phyloP scores from a whole-genome alignment of 2,113 vertebrate genomes.

The Hemicordylus capensis region DNA sequence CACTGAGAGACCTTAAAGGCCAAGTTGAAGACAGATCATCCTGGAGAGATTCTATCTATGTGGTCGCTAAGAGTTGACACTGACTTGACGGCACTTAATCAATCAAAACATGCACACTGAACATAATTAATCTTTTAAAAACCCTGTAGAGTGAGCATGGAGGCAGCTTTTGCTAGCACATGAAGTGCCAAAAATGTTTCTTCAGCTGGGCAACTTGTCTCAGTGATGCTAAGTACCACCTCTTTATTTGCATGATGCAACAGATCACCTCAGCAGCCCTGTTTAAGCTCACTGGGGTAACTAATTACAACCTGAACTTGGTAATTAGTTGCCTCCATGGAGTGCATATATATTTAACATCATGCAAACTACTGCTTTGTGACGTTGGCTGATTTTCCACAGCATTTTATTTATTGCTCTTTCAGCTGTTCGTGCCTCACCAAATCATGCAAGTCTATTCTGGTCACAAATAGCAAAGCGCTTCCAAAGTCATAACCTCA shows the following conservation, averaged over 20 bases:
- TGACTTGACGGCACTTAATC: no score
- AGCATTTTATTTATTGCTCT: neutral
- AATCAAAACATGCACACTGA: no score
- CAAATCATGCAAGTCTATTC: neutral
- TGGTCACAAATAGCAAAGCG: neutral
- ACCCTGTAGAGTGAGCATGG: no score
- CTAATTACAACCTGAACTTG: neutral
- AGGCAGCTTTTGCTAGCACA: no score
- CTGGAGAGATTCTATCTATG: no score
- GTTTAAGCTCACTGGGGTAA: neutral
- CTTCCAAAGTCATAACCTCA: neutral
- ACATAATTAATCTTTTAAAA: no score
- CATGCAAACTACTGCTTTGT: neutral
- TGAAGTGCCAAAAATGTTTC: neutral
- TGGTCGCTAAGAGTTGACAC: no score
- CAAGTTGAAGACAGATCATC: no score
- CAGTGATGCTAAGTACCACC: neutral
- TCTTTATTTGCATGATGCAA: neutral
- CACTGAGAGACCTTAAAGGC: no score
- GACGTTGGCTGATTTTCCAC: neutral
- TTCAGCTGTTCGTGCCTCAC: constrained; percentile 9
- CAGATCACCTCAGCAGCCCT: neutral
- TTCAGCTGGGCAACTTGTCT: neutral
- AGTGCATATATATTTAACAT: neutral
- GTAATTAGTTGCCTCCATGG: no score